These are phyloP conservation scores for Eutrigla gurnardus DNA, from an alignment of 2,797 vertebrate species.

Conservation along the genomic window DNA sequence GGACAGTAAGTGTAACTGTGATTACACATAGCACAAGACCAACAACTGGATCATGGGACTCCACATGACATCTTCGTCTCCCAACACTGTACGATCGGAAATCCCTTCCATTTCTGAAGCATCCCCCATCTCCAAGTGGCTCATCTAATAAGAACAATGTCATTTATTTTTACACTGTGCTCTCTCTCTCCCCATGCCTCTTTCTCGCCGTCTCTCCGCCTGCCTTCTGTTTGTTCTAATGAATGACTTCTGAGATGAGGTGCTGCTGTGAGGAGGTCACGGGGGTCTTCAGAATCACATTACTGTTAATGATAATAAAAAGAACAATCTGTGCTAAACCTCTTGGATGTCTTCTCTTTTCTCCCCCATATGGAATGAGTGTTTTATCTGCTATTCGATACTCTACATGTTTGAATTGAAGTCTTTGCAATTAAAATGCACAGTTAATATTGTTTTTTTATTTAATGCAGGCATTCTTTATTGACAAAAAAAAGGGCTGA, in stretches of 20 bases:
- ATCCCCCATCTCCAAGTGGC: slow-evolving; percentile 50
- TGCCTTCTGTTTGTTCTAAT: slow-evolving; percentile 86
- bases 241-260: slow-evolving; percentile 84
- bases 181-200: slow-evolving; percentile 55
- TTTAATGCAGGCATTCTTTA: slow-evolving; percentile 34
- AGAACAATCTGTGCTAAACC: slow-evolving; percentile 84
- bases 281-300: slow-evolving; percentile 83
- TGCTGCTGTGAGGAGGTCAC: slow-evolving; percentile 83
- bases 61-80: slow-evolving; percentile 56
- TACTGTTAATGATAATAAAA: slow-evolving; percentile 87
- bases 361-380: slow-evolving; percentile 74
- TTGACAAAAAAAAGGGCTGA: slow-evolving; percentile 58
- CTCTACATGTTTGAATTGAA: slow-evolving; percentile 53
- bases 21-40: slow-evolving; percentile 63
- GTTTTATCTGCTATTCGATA: slow-evolving; percentile 76
- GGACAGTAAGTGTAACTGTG: slow-evolving; percentile 64
- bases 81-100: slow-evolving; percentile 40
- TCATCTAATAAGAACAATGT: slow-evolving; percentile 74
- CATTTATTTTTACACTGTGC: slow-evolving; percentile 73
- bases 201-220: slow-evolving; percentile 56
- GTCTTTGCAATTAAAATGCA: slow-evolving; percentile 72
- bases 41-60: slow-evolving; percentile 63
- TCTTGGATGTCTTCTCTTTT: slow-evolving; percentile 72
- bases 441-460: slow-evolving; percentile 59
- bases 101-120: slow-evolving; percentile 50